Base-by-base conservation (phyloP, 2,797 vertebrate species). In the Hirundo rustica region DNA sequence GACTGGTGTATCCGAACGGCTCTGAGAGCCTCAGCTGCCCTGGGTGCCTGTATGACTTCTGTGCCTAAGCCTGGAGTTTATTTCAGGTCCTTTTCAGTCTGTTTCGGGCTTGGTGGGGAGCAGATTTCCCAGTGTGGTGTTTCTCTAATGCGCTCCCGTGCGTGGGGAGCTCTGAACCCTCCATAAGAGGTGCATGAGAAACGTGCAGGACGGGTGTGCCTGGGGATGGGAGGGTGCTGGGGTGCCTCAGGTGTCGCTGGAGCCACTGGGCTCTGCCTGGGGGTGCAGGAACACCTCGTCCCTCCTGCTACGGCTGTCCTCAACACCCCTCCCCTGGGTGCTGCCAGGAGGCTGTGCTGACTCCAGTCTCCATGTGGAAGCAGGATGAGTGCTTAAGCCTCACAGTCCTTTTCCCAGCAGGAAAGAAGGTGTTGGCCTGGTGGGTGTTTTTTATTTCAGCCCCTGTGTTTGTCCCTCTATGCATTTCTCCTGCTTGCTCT, bases 201-300 rank as follows among this genome's bases (percentile, higher is more conserved):
- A 9, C 1, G 2, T 25, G 48, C 73, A 26, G 73, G 64, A 7
- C 0, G 6, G 40, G 29, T 21, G 55, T 34, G 23, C 47, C 47
- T 11, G 64, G 54, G 19, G 23, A 4, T 13, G 29, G 53, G 53
- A 0, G 36, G 5, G 53, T 42, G 73, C 38, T 23, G 47, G 34
- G 40, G 14, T 18, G 26, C 29, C 5, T 7, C 2, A 10, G 20
- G 21, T 20, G 61, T 10, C 22, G 1, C 36, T 40, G 74, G 55
- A 42, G 71, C 32, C 0, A 0, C 32, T 10, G 11, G 26, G 62
- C 78, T 82, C 3, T 10, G 18, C 22, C 66, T 0, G 0, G 45
- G 25, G 51, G 30, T 4, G 9, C 50, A 30, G 65, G 32, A 45
- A 40, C 36, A 3, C 14, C 57, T 38, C 0, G 0, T 23, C 4